phyloP scores from a whole-genome alignment of 2,113 vertebrate genomes.

The Dolichallabes microphthalmus region DNA sequence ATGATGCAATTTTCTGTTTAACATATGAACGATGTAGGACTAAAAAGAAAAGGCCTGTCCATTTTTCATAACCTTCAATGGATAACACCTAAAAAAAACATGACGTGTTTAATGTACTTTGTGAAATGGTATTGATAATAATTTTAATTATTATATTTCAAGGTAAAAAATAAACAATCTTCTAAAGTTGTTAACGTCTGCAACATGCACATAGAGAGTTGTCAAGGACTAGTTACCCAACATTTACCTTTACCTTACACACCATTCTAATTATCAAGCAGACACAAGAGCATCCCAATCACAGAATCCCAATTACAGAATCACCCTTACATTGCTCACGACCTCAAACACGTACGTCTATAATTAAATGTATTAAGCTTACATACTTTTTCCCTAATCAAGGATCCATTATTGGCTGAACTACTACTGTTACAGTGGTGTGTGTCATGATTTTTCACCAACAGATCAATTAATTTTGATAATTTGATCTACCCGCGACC shows the following conservation, averaged over 20 bases:
- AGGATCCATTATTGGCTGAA: not conserved
- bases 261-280: not conserved
- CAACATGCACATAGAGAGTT: not conserved
- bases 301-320: not conserved
- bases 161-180: not conserved
- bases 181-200: not conserved
- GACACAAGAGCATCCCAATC: not conserved
- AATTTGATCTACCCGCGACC: not conserved
- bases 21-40: not conserved
- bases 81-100: not conserved
- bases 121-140: not conserved
- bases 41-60: not conserved
- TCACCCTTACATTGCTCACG: too few relatives aligned
- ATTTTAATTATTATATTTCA: too few relatives aligned
- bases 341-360: not conserved
- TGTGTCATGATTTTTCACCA: not conserved
- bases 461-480: not conserved
- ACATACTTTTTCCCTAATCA: not conserved
- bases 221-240: not conserved
- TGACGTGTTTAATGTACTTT: not conserved
- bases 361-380: not conserved
- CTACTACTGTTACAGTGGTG: not conserved
- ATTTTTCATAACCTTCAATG: not conserved
- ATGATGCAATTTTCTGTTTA: not conserved
- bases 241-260: not conserved